Base-by-base conservation (phyloP, 2,888 invertebrate species). In the Epicampocera succincta region DNA sequence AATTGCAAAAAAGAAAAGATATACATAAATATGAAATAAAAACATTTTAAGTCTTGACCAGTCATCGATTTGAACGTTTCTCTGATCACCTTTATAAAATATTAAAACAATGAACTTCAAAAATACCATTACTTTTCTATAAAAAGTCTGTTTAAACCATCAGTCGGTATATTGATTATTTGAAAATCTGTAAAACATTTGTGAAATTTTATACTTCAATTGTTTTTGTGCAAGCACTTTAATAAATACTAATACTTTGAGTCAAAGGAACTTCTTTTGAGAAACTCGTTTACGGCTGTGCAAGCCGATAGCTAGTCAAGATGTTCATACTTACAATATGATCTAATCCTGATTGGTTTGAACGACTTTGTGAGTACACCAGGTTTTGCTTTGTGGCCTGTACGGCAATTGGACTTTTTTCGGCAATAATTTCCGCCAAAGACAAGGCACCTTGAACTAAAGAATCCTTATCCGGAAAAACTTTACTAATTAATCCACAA, bases 301-400 rank as follows among this genome's bases (percentile, higher is more conserved):
- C 8, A 33, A 33, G 8, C 8, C 33, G 33, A 33, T 33, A 9
- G 33, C 33, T 33, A 9, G 33, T 5, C 33, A 5, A 9, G 25
- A n/a, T n/a, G 4, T n/a, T 12, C 0, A 21, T 82, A 93, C 95
- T 94, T 92, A 98, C 98, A 90, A 98, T 95, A 87, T 97, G 96
- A 86, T 97, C 94, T n/a, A 99, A 91, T 12, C 98, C 97, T 73
- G 98, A 96, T 84, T 95, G 93, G 15, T 96, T 96, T 0, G 95
- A 92, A 87, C 98, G 97, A 89, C 98, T 97, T 86, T 97, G 93
- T 0, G 98, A 95, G 90, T 96, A 98, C 11, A 96, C 93, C 25
- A 99, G 88, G 86, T 93, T 95, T 71, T 94, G 92, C 90, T 63
- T 63, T 63, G 61, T 63, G 17, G 61, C 29, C 9, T 63, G 61